These are phyloP conservation scores for Ptiloglossa arizonensis DNA, from an alignment of 1,140 invertebrate genomes.

Conservation along the genomic window DNA sequence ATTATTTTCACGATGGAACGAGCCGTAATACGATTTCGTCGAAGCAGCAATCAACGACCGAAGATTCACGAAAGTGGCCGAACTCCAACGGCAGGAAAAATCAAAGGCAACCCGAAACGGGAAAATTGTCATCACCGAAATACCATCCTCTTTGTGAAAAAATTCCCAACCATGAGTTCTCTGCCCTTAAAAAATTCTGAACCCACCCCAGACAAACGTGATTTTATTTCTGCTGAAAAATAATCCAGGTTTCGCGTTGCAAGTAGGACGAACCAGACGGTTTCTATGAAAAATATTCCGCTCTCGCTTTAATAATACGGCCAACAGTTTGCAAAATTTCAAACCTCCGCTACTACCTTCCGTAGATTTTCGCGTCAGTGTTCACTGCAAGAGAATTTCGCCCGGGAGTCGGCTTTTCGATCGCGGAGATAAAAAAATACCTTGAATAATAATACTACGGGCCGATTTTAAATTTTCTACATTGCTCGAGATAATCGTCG, in stretches of 20 bases:
- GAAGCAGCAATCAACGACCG: slow-evolving; percentile 1
- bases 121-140: too few relatives aligned
- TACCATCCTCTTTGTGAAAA: neutral
- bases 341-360: too few relatives aligned
- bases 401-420: too few relatives aligned
- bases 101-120: too few relatives aligned
- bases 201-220: neutral
- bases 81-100: too few relatives aligned
- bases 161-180: neutral
- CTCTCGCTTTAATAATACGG: neutral
- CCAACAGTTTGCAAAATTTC: too few relatives aligned
- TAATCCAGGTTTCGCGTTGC: neutral
- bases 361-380: too few relatives aligned
- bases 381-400: too few relatives aligned
- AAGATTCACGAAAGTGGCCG: neutral
- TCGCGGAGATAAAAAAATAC: too few relatives aligned
- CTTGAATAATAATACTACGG: too few relatives aligned
- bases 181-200: neutral
- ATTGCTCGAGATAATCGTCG: too few relatives aligned
- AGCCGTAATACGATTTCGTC: neutral
- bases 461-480: too few relatives aligned
- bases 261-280: neutral
- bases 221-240: neutral
- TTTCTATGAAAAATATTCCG: neutral
- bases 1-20: slow-evolving; percentile 1